Conservation (phyloP, 2,113 vertebrate species). For the Melanerpes formicivorus region DNA sequence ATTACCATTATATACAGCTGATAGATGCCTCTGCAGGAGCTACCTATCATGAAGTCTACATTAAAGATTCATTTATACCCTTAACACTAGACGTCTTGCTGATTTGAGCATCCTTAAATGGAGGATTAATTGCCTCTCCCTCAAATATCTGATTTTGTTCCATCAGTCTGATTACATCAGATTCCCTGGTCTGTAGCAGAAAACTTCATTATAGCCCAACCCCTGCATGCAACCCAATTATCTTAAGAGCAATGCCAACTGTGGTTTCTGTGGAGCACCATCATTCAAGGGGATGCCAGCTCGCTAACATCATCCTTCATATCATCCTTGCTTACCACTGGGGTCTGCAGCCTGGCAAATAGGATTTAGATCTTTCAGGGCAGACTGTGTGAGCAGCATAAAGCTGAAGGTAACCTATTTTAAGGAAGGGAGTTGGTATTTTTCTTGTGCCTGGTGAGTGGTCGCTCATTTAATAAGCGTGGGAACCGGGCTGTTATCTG, state of each 20-base stretch:
- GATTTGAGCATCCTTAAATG: constrained; percentile 37
- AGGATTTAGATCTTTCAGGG: background rate
- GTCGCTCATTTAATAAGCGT: background rate
- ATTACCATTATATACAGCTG: constrained; percentile 7
- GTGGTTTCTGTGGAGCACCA: constrained; percentile 12
- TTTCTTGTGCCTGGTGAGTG: constrained; percentile 1
- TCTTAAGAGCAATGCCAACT: constrained; percentile 25
- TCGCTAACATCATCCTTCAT: background rate
- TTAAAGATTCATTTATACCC: constrained; percentile 56
- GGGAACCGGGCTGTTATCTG: background rate
- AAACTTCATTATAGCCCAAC: constrained; percentile 54
- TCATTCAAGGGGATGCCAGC: constrained; percentile 3
- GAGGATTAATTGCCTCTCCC: constrained; percentile 60
- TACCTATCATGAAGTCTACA: constrained; percentile 33
- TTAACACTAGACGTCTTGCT: constrained; percentile 44
- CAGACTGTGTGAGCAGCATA: constrained; percentile 18
- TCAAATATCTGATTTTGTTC: constrained; percentile 21
- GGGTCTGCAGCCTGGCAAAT: background rate
- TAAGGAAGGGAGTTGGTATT: background rate
- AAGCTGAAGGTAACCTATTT: background rate
- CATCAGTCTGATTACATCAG: constrained; percentile 59
- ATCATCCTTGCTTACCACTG: background rate
- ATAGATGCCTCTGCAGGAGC: constrained; percentile 49
- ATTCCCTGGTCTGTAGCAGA: constrained; percentile 44
- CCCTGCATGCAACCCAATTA: constrained; percentile 39